Base-by-base conservation (phyloP, 1,140 invertebrate genomes). In the Pissodes strobi region DNA sequence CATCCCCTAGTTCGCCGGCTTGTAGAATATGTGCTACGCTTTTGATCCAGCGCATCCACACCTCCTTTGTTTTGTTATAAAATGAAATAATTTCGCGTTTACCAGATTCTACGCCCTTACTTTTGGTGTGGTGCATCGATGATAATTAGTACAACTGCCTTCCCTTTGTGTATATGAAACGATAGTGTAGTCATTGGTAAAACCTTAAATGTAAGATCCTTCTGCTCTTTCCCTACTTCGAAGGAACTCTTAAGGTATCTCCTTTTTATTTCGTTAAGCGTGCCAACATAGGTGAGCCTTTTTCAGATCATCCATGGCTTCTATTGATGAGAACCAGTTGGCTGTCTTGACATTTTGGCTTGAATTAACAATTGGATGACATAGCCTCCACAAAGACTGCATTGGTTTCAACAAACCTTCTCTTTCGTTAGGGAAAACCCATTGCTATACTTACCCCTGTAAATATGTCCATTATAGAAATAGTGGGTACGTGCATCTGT, bases 301-400 rank as follows among this genome's bases (percentile, higher is more conserved):
- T 58, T 61, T 55, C 15, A 66, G 38, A 8, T 22, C 23, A 39
- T 64, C 30, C 15, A 65, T 62, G 21, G 68, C 25, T 39, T 69
- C 66, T 17, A 76, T 62, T 12, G 73, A 77, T 19, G 67, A 69
- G 58, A 77, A 75, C 71, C 73, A 78, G 63, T 78, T 79, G 37
- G 78, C 75, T 48, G 56, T 69, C 6, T 72, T 75, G 12, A 78
- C 64, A 51, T 73, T 75, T 49, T 73, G 69, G 37, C 72, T 66
- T 13, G 68, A 46, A 63, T 64, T 49, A 19, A 68, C 49, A 63
- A 76, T 67, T 30, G 70, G 70, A 25, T 63, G 18, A 39, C 22
- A 21, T 2, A 76, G 51, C 19, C 69, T 1, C 15, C 52, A 4
- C 8, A 62, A 37, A 27, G 59, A 21, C 19, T 62, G 59, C 13